These are phyloP conservation scores for Parambassis ranga DNA, from an alignment of 2,797 vertebrate species.

Conservation along the genomic window DNA sequence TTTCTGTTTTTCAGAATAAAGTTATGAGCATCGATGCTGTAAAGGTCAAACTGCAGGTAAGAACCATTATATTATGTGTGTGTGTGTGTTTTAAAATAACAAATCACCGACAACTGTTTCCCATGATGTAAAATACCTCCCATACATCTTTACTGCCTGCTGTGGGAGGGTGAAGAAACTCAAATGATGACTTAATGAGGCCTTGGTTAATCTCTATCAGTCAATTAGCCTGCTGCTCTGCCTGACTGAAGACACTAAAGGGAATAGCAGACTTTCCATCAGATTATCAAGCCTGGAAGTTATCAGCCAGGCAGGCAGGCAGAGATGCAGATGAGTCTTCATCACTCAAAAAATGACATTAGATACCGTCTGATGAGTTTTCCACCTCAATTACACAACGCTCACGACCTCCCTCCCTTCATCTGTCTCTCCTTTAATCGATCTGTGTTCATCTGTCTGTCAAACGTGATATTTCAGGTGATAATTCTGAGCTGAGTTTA, in stretches of 20 bases:
- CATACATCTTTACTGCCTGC: constrained; percentile 30
- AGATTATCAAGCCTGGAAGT: constrained; percentile 17
- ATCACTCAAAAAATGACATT: constrained; percentile 4
- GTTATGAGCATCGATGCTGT: constrained; percentile 70
- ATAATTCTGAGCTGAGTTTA: constrained; percentile 1
- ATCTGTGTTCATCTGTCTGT: not conserved
- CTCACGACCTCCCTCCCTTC: not conserved
- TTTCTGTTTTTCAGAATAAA: constrained; percentile 74
- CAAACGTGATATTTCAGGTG: not conserved
- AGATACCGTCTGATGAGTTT: constrained; percentile 38
- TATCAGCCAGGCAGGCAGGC: constrained; percentile 10
- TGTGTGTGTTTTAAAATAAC: not conserved
- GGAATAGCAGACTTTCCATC: constrained; percentile 33
- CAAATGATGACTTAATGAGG: constrained; percentile 53
- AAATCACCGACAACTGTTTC: constrained; percentile 7
- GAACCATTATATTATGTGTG: not conserved
- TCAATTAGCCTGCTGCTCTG: constrained; percentile 54
- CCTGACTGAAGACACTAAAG: constrained; percentile 38
- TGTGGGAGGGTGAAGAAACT: constrained; percentile 2
- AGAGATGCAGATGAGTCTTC: constrained; percentile 7
- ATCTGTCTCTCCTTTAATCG: not conserved
- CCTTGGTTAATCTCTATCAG: constrained; percentile 57
- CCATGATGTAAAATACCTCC: not conserved
- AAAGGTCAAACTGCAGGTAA: constrained; percentile 78
- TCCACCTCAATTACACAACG: constrained; percentile 16